Base-by-base conservation (phyloP, 2,113 vertebrate genomes). In the Chauna torquata region DNA sequence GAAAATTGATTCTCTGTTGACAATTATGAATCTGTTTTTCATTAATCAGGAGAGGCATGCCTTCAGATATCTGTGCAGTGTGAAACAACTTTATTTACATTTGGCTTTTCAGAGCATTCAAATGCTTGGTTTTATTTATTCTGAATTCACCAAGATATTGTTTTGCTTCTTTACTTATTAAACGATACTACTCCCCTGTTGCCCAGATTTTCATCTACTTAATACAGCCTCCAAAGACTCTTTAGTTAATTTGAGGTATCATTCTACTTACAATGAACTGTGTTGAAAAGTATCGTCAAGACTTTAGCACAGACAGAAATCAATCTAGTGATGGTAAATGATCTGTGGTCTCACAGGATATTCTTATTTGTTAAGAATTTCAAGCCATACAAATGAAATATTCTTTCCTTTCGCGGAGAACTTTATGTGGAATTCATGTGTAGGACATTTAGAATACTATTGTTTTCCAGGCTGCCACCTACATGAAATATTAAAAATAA, bases 361-460 rank as follows among this genome's bases (percentile, higher is more conserved):
- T 75, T 90, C 66, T 95, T 91, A 96, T 95, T 94, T 97, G 83
- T 96, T 96, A 97, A 97, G 98, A 97, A 96, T 95, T 94, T 97
- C 95, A 97, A 97, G 78, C 78, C 80, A 94, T 94, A 96, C 58
- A 96, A 96, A 94, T 95, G 72, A 97, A 96, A 98, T 96, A 96
- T 86, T 70, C 72, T 97, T 96, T 93, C 42, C 54, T 34, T 95
- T 96, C 92, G 61, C 79, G 90, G 57, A 93, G 49, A 96, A 64
- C 27, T 96, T 96, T 91, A 91, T 77, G 30, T 94, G 42, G 80
- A 95, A 96, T 92, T 97, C 79, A 90, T 92, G 23, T 40, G 34
- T 75, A 90, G 82, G 90, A 95, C 76, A 84, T 82, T 61, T 57
- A 76, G 2, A 88, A 88, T 55, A 77, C 64, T 72, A 18, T 13